Conservation (phyloP, 2,113 vertebrate species). For the Heterocephalus glaber region DNA sequence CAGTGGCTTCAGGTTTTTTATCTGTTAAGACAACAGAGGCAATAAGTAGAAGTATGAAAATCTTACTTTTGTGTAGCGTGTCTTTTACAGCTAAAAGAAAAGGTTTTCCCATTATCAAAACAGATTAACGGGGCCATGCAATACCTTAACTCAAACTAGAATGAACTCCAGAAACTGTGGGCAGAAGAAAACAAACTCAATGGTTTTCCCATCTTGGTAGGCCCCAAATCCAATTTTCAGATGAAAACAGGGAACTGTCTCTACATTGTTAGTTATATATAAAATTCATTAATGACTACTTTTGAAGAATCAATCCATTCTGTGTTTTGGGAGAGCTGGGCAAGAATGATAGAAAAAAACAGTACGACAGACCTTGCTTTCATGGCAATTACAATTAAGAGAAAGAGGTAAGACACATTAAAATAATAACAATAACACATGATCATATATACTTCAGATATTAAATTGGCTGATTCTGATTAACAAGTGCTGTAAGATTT, state of each 20-base stretch:
- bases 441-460: not conserved
- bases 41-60: not conserved
- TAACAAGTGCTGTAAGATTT: not conserved
- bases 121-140: not conserved
- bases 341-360: not conserved
- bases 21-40: slow-evolving; percentile 78
- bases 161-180: not conserved
- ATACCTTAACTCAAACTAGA: not conserved
- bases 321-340: not conserved
- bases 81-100: not conserved
- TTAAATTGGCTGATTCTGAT: not conserved
- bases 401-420: not conserved
- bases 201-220: not conserved
- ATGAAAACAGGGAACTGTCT: not conserved
- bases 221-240: not conserved
- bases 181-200: not conserved
- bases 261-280: not conserved
- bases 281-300: not conserved
- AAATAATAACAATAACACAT: not conserved
- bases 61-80: not conserved
- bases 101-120: not conserved
- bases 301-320: not conserved
- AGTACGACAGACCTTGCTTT: not conserved
- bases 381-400: not conserved
- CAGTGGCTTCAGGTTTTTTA: slow-evolving; percentile 81